Base-by-base conservation (phyloP, 2,888 invertebrate species). In the Dyspetes luteomarginatus region DNA sequence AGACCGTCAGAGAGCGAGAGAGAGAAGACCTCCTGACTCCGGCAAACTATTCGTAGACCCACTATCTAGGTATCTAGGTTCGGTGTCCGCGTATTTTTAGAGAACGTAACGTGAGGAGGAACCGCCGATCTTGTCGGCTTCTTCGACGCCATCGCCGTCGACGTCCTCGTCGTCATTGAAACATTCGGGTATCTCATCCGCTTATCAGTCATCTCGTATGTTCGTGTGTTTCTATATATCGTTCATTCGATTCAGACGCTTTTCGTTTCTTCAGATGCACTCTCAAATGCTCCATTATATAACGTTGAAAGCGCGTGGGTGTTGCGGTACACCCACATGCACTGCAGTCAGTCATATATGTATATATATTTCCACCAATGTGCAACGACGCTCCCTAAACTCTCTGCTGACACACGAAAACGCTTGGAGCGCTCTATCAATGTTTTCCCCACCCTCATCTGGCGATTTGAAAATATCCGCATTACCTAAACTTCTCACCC, bases 11-110 rank as follows among this genome's bases (percentile, higher is more conserved):
- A 30, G 30, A 50, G 43, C 50, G 55, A 55, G 48, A 30, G 17
- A n/a, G 64, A 9, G 28, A 69, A 73, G 64, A 83, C 68, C 85
- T 84, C 84, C 81, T 82, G 82, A 86, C 86, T 81, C 73, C 83
- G 88, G 82, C 86, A 79, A 83, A 89, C 90, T 91, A 91, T 91
- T 91, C 90, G 91, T 91, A 90, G 90, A 90, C 86, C n/a, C 86
- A 88, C 90, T 90, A 92, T 91, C 91, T 92, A 92, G 92, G 92
- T 92, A 92, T 92, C 92, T 92, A 90, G 92, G 92, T 91, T 91
- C 92, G 90, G 87, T 90, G 91, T 90, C 89, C 87, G 87, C 80
- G 88, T 92, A 92, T 91, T 92, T 92, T 91, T 92, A 91, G 92
- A 89, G 86, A 88, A 85, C 90, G 92, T 92, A 92, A 92, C 88